Percentiles rank a stretch among this genome's conserved stretches.
Conservation (phyloP, 2,113 vertebrate genomes). For the Leptodactylus fuscus region DNA sequence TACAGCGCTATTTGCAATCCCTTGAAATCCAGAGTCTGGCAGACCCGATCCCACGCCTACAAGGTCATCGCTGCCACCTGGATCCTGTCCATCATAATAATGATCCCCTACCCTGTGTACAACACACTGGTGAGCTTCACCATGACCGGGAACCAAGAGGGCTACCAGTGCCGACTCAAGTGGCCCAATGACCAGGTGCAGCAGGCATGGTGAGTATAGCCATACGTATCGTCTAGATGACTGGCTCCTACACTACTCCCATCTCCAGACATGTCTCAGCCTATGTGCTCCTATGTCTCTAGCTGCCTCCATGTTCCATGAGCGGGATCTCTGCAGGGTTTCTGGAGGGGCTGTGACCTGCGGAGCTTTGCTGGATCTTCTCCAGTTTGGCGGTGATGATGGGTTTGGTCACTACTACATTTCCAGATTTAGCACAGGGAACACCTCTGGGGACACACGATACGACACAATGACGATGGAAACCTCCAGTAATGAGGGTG, state of each 20-base stretch:
- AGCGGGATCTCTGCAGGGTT: not conserved
- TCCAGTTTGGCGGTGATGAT: too few species aligned
- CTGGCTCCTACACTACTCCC: too few species aligned
- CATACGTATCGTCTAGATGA: too few species aligned
- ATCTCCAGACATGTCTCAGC: too few species aligned
- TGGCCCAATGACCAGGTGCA: slow-evolving; percentile 80
- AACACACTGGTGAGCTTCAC: slow-evolving; percentile 71
- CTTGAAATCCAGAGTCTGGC: slow-evolving; percentile 91
- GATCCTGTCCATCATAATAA: slow-evolving; percentile 86
- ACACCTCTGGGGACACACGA: too few species aligned
- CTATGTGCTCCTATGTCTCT: too few species aligned
- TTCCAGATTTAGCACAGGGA: too few species aligned
- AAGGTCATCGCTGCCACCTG: slow-evolving; percentile 90
- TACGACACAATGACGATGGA: too few species aligned
- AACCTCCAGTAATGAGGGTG: not conserved
- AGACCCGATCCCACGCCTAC: slow-evolving; percentile 92
- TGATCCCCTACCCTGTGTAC: slow-evolving; percentile 91
- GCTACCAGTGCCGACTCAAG: slow-evolving; percentile 79
- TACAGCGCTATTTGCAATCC: slow-evolving; percentile 97
- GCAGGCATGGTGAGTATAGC: slow-evolving; percentile 84
- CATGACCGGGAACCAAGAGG: slow-evolving; percentile 66
- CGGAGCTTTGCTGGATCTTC: not conserved
- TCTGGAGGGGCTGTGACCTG: not conserved
- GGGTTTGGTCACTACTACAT: too few species aligned
- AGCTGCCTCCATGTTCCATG: too few species aligned